These are phyloP conservation scores for Acrocephalus arundinaceus DNA, from an alignment of 2,113 vertebrate genomes.

Conservation along the genomic window DNA sequence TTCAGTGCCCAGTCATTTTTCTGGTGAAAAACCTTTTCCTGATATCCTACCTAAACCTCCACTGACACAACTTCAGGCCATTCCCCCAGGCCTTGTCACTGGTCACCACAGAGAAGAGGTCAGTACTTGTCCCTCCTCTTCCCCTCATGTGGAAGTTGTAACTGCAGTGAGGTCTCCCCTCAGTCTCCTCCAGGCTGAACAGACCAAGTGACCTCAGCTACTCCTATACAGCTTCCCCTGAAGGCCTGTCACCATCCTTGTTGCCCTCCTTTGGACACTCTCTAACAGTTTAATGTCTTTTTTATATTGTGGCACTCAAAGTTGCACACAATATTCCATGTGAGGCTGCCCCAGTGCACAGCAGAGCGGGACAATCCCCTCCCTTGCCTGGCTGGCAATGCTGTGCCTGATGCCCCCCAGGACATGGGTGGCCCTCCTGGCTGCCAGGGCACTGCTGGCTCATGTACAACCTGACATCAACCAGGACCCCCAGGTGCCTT, in stretches of 20 bases:
- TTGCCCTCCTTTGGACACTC: not conserved
- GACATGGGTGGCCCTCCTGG: rapidly evolving
- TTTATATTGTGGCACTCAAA: not conserved
- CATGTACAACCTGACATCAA: rapidly evolving
- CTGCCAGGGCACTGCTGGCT: not conserved
- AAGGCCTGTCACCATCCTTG: not conserved
- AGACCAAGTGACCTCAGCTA: not conserved
- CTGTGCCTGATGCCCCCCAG: not conserved
- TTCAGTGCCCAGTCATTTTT: too few species aligned
- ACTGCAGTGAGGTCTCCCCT: rapidly evolving
- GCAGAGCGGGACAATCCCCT: not conserved
- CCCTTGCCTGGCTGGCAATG: rapidly evolving
- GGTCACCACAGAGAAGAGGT: not conserved
- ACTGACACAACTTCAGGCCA: not conserved
- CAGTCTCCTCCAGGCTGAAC: not conserved
- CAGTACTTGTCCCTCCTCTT: not conserved
- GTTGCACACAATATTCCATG: rapidly evolving
- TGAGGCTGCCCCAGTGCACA: not conserved
- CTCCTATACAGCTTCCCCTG: rapidly evolving
- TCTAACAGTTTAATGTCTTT: not conserved
- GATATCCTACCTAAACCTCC: not conserved
- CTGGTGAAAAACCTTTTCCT: not conserved
- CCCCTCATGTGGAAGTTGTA: rapidly evolving
- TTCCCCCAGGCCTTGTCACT: rapidly evolving
- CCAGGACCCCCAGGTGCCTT: not conserved